phyloP scores from a whole-genome alignment of 2,797 vertebrate genomes.

The Esox lucius region DNA sequence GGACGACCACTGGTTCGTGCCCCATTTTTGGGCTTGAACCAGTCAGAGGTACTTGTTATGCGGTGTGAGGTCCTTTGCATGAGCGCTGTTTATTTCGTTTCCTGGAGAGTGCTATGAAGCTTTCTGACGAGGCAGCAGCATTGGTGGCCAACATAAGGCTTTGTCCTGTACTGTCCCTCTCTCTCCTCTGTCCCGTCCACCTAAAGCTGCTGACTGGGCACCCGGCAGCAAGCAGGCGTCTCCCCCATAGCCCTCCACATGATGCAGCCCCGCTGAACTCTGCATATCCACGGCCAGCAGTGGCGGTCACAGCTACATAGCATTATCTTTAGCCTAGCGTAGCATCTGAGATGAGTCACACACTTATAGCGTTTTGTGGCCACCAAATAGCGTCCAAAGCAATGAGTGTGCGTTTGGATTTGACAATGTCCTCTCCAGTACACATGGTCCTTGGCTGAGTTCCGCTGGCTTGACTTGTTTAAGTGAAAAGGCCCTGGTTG shows the following conservation, averaged over 20 bases:
- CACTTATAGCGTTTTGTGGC: neutral
- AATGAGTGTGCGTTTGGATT: too few species aligned
- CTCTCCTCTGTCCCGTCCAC: neutral
- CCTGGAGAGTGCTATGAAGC: neutral
- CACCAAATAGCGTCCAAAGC: neutral
- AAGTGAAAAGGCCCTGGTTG: neutral
- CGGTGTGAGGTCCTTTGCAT: too few species aligned
- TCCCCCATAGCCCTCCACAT: neutral
- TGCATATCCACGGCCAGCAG: neutral
- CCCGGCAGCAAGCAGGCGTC: neutral
- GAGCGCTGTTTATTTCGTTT: neutral
- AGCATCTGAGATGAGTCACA: neutral
- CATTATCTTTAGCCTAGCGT: neutral
- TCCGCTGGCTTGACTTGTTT: neutral
- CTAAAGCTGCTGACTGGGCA: conserved; percentile 8
- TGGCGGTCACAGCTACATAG: neutral
- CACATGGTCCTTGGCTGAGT: neutral
- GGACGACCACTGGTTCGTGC: too few species aligned
- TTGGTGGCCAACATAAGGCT: neutral
- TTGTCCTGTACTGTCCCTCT: neutral
- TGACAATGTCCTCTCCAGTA: neutral
- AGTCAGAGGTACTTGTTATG: too few species aligned
- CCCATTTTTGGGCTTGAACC: too few species aligned
- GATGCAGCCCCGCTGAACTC: conserved; percentile 6
- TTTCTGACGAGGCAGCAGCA: neutral